Base-by-base conservation (phyloP, 1,140 invertebrate genomes). In the Anoplophora glabripennis region DNA sequence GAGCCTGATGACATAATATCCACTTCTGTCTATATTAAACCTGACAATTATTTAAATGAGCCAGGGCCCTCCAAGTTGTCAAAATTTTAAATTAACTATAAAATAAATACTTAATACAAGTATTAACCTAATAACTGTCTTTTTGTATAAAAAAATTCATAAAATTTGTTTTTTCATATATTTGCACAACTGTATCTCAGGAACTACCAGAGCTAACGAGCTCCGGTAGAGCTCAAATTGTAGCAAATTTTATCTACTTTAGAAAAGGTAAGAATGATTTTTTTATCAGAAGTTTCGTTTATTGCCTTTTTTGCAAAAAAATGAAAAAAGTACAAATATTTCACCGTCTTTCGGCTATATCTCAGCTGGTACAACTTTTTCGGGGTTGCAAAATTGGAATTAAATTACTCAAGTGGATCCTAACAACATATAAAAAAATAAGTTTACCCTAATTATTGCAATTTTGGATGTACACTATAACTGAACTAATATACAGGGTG, bases 221-320 rank as follows among this genome's bases (percentile, higher is more conserved):
- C 48, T 51, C 11, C 34, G 12, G 11, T 51, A 33, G 35, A 34
- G n/a, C 48, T 51, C 28, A 51, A 17, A 33, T 34, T 51, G 35
- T 14, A 51, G 48, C 10, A 51, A 51, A 51, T 51, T 51, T 51
- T 51, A 37, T 51, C 48, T 28, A 21, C 48, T 51, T 51, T 51
- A 51, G 35, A 51, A 51, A 37, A 35, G 48, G 11, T 12, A 34
- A 35, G 48, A 12, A 11, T 37, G 35, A 33, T 51, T 35, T 51
- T 35, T 33, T 41, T 17, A 4, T 12, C 15, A 12, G 15, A 17
- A 41, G n/a, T 12, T 17, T 12, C 40, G n/a, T 12, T 35, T 34
- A n/a, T 12, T 10, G 17, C 10, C 10, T 51, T 51, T 33, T 51
- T 33, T 3, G 9, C 48, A n/a, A 51, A 51, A 51, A 51, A 51